These are phyloP conservation scores for Lasaia peninsularis DNA, from an alignment of 1,140 invertebrate species.

Conservation along the genomic window DNA sequence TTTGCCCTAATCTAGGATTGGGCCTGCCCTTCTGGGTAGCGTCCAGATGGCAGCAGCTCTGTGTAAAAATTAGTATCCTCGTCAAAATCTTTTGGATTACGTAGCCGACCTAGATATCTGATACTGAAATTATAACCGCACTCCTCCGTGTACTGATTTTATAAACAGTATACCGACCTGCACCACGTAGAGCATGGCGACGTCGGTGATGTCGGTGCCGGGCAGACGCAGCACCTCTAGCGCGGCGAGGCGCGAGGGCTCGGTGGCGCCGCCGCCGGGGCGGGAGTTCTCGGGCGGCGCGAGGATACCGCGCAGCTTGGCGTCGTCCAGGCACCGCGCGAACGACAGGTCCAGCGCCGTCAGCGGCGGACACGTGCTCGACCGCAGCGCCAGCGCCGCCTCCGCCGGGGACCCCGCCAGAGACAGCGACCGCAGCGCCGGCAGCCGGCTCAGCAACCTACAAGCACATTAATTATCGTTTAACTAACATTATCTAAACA, in stretches of 20 bases:
- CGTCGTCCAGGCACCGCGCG: conserved; percentile 86
- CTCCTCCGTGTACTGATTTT: too few species aligned
- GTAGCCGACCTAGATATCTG: too few species aligned
- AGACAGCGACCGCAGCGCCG: conserved; percentile 87
- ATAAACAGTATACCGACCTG: conserved; percentile 56
- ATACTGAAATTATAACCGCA: too few species aligned
- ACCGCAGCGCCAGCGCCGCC: conserved; percentile 88
- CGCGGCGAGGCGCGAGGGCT: conserved; percentile 88
- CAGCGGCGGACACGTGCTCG: conserved; percentile 89
- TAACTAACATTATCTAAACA: too few species aligned
- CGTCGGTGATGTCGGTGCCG: conserved; percentile 93
- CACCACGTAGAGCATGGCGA: conserved; percentile 83
- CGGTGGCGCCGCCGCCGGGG: conserved; percentile 90
- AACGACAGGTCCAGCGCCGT: conserved; percentile 85
- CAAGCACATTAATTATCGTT: too few species aligned
- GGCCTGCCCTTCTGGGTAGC: too few species aligned
- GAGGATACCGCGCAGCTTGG: conserved; percentile 87
- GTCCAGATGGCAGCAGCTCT: too few species aligned
- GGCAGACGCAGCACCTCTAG: conserved; percentile 86
- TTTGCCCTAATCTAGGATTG: too few species aligned
- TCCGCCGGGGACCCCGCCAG: conserved; percentile 89
- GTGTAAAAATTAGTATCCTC: too few species aligned
- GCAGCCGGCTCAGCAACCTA: conserved; percentile 86
- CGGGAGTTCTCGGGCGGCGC: conserved; percentile 91
- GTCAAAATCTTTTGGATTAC: too few species aligned